A percentile compares a stretch with the other conserved stretches of the same genome.
Evolutionary conservation across 2,113 vertebrate genomes (phyloP).

Genomic region (Malurus alboscapulatus): DNA sequence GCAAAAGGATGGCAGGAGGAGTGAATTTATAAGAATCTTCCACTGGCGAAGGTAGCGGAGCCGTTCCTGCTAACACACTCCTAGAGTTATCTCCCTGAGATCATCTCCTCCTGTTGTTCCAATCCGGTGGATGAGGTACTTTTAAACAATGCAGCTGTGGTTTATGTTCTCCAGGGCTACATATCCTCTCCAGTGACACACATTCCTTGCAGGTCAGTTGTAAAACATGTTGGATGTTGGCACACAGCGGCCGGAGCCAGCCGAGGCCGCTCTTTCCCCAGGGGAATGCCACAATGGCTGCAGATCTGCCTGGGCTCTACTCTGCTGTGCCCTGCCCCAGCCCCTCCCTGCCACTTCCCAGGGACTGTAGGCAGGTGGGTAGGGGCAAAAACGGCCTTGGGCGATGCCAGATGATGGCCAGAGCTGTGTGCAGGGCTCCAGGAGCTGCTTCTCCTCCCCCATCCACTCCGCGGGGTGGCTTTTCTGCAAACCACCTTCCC

Average conservation of each 20-base stretch:
- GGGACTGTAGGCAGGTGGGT: neutral
- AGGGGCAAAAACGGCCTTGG: neutral
- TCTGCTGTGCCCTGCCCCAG: neutral
- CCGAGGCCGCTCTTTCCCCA: neutral
- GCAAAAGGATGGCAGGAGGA: slow-evolving; percentile 61
- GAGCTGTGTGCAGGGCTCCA: neutral
- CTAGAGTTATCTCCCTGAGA: slow-evolving; percentile 47
- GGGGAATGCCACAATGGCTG: neutral
- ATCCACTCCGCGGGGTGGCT: fast-evolving
- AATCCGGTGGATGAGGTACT: neutral
- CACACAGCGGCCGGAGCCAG: neutral
- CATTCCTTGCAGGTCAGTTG: slow-evolving; percentile 70
- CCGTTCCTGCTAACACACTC: slow-evolving; percentile 25
- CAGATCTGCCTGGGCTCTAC: neutral
- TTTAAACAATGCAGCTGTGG: slow-evolving; percentile 63
- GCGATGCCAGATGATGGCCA: too few species aligned
- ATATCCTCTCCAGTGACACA: slow-evolving; percentile 59
- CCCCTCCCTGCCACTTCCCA: neutral
- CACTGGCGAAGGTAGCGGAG: slow-evolving; percentile 50
- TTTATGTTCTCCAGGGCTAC: slow-evolving; percentile 50
- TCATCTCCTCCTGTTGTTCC: slow-evolving; percentile 31
- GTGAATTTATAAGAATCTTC: slow-evolving; percentile 72
- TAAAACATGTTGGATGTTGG: slow-evolving; percentile 62
- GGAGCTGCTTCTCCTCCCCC: neutral
- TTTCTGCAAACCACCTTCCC: neutral